Conservation (phyloP, 2,888 invertebrate genomes). For the Acrocera orbiculus region DNA sequence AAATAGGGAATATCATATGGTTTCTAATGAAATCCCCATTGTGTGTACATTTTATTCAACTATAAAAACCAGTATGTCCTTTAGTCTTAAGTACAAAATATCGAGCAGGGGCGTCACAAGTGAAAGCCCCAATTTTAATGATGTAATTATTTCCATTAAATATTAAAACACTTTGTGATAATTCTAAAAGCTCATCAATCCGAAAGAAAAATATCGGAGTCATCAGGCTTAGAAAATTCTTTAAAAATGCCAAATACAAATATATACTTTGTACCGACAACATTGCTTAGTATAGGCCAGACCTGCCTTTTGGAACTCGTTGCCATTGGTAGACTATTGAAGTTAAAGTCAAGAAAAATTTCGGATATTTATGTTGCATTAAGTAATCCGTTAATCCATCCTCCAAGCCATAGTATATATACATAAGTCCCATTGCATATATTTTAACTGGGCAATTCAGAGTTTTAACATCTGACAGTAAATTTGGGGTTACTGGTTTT, state of each 20-base stretch:
- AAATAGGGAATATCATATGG: not conserved
- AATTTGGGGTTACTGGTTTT: too few species aligned
- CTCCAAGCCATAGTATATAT: slow-evolving; percentile 9
- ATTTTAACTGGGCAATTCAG: too few species aligned
- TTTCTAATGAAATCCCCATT: not conserved
- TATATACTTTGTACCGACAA: slow-evolving; percentile 4
- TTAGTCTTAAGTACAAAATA: not conserved
- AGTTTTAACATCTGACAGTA: too few species aligned
- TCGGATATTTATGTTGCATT: slow-evolving; percentile 3
- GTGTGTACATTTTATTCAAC: slow-evolving; percentile 1
- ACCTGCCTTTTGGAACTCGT: slow-evolving; percentile 9
- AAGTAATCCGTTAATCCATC: slow-evolving; percentile 8
- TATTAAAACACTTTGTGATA: slow-evolving; percentile 3
- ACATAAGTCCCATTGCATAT: not conserved
- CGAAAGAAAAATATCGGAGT: slow-evolving; percentile 5
- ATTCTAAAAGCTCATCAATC: slow-evolving; percentile 5
- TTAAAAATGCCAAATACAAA: slow-evolving; percentile 5
- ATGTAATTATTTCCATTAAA: slow-evolving; percentile 5
- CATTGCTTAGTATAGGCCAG: slow-evolving; percentile 8
- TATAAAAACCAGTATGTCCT: slow-evolving; percentile 1
- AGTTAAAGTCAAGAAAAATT: slow-evolving; percentile 1
- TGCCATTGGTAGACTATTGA: slow-evolving; percentile 7
- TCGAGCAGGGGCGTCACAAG: slow-evolving; percentile 1
- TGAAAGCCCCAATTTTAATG: slow-evolving; percentile 7
- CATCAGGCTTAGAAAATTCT: slow-evolving; percentile 6